Base-by-base conservation (phyloP, 2,113 vertebrate genomes). In the Trichechus manatus region DNA sequence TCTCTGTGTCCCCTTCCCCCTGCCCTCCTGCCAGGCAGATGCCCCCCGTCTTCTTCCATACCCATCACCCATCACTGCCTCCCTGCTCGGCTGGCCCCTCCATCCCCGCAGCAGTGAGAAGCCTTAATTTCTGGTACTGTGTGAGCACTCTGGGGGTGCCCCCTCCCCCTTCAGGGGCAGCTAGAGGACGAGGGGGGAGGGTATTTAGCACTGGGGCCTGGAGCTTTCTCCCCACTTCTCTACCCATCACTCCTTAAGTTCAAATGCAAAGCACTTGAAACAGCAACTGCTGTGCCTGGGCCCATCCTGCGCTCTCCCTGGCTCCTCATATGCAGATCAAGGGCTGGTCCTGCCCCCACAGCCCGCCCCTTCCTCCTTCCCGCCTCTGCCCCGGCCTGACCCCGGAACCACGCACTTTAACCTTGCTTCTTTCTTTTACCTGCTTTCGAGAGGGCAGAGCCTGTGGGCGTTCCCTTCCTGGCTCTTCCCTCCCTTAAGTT, bases 331-430 rank as follows among this genome's bases (percentile, higher is more conserved):
- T 98, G 98, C 98, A 98, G 98, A 97, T 94, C 95, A 97, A 98
- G 98, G 98, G 98, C 98, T 98, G 98, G 96, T 92, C 95, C 98
- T 97, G 97, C 97, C 98, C 98, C 81, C 66, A 93, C 95, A 91
- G 97, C 78, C 80, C 95, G 94, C 96, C 50, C 94, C 95, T 27
- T 17, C 39, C n/a, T 17, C 9, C 36, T 50, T 8, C 29, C 93
- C 4, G 2, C 70, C 25, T 66, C 64, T 53, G 22, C 11, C 66
- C 84, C 86, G 44, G 92, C 97, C 84, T 87, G 94, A 36, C 93
- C 96, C 97, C 95, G 93, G 89, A 97, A 97, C 98, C 98, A 97
- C 98, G 99, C 99, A 99, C 99, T 99, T 99, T 99, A 99, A 97
- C 98, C 98, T 96, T 96, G 87, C 98, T 97, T 96, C 29, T 97